Evolutionary conservation across 2,113 vertebrate species (phyloP).

Genomic region (Patagioenas fasciata): DNA sequence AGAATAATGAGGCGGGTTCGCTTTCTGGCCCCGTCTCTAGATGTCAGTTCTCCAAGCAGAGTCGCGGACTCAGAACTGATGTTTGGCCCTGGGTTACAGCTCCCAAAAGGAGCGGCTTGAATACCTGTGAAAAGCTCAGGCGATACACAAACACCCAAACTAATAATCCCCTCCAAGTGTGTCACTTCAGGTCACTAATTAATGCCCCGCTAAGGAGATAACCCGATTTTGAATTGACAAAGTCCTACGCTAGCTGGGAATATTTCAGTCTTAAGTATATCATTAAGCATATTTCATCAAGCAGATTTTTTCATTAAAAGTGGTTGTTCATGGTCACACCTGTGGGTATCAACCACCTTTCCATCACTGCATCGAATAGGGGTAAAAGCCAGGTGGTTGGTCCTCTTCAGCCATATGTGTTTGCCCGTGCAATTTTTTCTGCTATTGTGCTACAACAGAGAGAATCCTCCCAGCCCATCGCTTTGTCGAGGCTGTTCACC

Average conservation of each 20-base stretch:
- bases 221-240: background rate
- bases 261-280: background rate
- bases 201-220: background rate
- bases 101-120: background rate
- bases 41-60: background rate
- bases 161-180: background rate
- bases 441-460: background rate
- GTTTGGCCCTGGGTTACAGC: background rate
- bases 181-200: background rate
- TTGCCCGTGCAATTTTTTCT: background rate
- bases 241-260: background rate
- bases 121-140: background rate
- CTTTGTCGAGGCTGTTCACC: accelerated
- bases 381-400: background rate
- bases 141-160: background rate
- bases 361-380: background rate
- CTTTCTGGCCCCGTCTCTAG: background rate
- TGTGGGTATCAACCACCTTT: background rate
- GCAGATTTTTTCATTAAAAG: background rate
- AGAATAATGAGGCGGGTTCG: background rate
- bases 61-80: background rate
- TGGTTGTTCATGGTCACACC: background rate
- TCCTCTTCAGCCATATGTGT: background rate
- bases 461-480: background rate
- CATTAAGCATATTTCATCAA: background rate